Base-by-base conservation (phyloP, 2,888 invertebrate species). In the Unio delphinus region DNA sequence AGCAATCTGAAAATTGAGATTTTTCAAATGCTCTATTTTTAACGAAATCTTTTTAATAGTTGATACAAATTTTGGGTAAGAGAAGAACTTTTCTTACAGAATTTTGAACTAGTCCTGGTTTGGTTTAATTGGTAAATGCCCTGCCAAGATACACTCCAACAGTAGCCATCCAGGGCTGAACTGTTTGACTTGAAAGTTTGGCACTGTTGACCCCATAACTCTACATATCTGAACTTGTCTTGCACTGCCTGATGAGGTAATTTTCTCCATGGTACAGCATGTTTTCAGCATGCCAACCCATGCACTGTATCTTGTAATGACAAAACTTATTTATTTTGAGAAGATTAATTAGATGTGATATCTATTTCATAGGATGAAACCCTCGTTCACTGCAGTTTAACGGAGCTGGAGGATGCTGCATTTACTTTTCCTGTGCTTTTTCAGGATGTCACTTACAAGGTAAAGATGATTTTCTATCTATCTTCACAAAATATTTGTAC, bases 391-490 rank as follows among this genome's bases (percentile, higher is more conserved):
- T 98, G 98, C 90, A 96, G 96, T 82, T 92, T 98, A 4, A 95
- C 95, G 83, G 96, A 96, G 90, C 91, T 98, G 70, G 94, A 95
- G 0, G 97, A 97, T 89, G 97, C 97, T 0, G 95, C 96, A 82
- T 96, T 98, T 90, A 94, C 95, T 79, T 98, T 98, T 90, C 97
- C 97, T 0, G 97, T 98, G 56, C 92, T 92, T 69, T 97, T 96
- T 90, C 95, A 98, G 91, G 96, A 96, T 87, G 95, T 95, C 84
- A 93, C 95, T 67, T 98, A 98, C 89, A 92, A 92, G 89, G 91
- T 91, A 76, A 73, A 73, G 72, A 23, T 7, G 4, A 18, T 59
- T 23, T 28, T 60, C 4, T 28, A 28, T 60, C 26, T 26, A 59
- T 59, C 17, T 28, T 11, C 4, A 26, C 34, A 20, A 34, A 28